Evolutionary conservation across 2,797 vertebrate genomes (phyloP), one percentile per base, ranked within the genome.

Genomic region (Harpagifer antarcticus): DNA sequence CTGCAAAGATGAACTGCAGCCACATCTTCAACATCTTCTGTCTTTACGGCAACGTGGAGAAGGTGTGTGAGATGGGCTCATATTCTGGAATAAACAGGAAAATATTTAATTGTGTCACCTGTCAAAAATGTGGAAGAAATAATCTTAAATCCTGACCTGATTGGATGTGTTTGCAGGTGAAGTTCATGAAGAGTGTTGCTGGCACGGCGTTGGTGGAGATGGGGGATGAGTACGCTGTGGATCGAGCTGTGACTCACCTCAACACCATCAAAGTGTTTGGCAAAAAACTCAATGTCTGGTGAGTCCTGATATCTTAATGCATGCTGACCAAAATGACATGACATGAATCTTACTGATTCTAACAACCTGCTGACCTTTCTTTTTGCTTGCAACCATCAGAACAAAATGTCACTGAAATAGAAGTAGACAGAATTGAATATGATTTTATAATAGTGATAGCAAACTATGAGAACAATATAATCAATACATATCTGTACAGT

Each of bases 21-120:
- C 96, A 96, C 79, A 96, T 99, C 90, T 99, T 99, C 94, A 99
- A 99, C 93, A 93, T 99, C 56, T 99, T 99, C 93, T 99, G 98
- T 91, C 95, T 99, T 63, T 99, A 99, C 74, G 98, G 98, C 82
- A 99, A 99, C 93, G 97, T 99, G 68, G 97, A 99, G 93, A 99
- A 99, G 97, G 98, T 99, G 47, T 1, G 89, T 44, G 15, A 15
- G 8, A 37, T n/a, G 53, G 15, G 53, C 37, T 43, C n/a, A 33
- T 31, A 31, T 15, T 27, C 33, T 10, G 23, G 23, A 55, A 31
- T 50, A 10, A 55, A 55, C 40, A 23, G 42, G n/a, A 48, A 17
- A 2, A n/a, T 3, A 19, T 17, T 3, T 5, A 1, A 37, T 37
- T 55, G 15, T 45, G 23, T 33, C 23, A 16, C 33, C 44, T 0